Conservation (phyloP, 2,888 invertebrate genomes). For the Eurytoma californica region DNA sequence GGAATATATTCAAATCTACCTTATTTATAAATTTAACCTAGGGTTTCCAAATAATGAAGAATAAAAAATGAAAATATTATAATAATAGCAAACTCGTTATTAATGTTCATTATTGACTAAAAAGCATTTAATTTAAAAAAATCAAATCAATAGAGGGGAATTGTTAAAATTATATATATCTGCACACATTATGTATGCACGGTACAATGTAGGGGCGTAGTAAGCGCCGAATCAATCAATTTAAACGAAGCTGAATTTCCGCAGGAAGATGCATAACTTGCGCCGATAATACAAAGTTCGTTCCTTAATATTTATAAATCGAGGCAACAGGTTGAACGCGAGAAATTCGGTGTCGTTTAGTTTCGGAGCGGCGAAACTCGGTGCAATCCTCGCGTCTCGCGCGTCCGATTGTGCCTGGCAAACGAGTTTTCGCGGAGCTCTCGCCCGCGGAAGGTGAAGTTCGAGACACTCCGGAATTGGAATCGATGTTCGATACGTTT, state of each 20-base stretch:
- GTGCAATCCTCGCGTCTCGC: neutral
- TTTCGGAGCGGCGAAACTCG: neutral
- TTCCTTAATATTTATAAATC: slow-evolving; percentile 43
- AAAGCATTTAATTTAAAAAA: no score
- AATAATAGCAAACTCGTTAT: no score
- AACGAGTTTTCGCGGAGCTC: slow-evolving; percentile 43
- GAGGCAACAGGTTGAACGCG: slow-evolving; percentile 44
- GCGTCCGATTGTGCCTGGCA: slow-evolving; percentile 43
- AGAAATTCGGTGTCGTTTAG: slow-evolving; percentile 39
- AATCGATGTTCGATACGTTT: slow-evolving; percentile 56
- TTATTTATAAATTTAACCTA: no score
- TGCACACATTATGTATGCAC: no score
- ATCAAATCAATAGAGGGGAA: no score
- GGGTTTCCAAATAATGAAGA: no score
- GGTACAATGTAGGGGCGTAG: no score
- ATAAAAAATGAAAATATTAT: no score
- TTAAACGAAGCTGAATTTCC: neutral
- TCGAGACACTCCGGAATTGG: slow-evolving; percentile 49
- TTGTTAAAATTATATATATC: no score
- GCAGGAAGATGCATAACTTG: neutral
- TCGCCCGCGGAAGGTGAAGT: slow-evolving; percentile 20
- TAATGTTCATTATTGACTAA: no score
- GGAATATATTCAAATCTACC: no score
- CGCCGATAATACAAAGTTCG: neutral
- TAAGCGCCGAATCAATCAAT: no score